Evolutionary conservation across 2,888 invertebrate species (phyloP).

Genomic region (Slavum lentiscoides): DNA sequence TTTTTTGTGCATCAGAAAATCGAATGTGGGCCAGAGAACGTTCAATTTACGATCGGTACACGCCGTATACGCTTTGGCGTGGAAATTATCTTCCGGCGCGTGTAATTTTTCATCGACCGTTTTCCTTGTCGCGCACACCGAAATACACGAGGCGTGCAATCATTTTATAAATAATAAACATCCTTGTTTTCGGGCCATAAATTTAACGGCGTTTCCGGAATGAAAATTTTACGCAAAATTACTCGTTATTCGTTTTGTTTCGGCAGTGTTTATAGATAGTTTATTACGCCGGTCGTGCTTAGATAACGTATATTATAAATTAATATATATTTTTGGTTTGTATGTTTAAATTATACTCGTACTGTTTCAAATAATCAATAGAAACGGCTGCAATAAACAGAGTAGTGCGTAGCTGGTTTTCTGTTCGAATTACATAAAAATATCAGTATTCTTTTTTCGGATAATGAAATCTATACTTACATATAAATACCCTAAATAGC

Average conservation of each 20-base stretch:
- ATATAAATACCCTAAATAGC: too few relatives aligned
- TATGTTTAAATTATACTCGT: too few relatives aligned
- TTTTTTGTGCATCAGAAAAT: background rate
- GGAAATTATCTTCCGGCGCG: slow-evolving; percentile 22
- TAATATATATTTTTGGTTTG: background rate
- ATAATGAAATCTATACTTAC: too few relatives aligned
- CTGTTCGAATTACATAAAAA: too few relatives aligned
- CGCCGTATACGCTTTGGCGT: background rate
- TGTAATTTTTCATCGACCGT: slow-evolving; percentile 32
- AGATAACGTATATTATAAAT: background rate
- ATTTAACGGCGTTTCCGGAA: slow-evolving; percentile 33
- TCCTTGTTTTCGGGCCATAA: slow-evolving; percentile 11
- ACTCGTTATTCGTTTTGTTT: slow-evolving; percentile 21
- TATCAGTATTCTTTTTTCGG: too few relatives aligned
- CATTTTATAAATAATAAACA: slow-evolving; percentile 28
- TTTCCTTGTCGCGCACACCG: background rate
- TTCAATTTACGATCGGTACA: slow-evolving; percentile 11
- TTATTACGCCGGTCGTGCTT: background rate
- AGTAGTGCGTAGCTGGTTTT: too few relatives aligned
- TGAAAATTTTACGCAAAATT: slow-evolving; percentile 13
- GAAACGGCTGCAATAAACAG: too few relatives aligned
- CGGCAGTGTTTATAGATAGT: slow-evolving; percentile 13
- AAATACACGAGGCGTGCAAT: background rate
- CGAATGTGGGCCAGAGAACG: background rate
- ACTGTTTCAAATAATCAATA: too few relatives aligned